A percentile compares a stretch with the other conserved stretches of the same genome.
Evolutionary conservation across 2,797 vertebrate species (phyloP).

Genomic region (Scleropages formosus): DNA sequence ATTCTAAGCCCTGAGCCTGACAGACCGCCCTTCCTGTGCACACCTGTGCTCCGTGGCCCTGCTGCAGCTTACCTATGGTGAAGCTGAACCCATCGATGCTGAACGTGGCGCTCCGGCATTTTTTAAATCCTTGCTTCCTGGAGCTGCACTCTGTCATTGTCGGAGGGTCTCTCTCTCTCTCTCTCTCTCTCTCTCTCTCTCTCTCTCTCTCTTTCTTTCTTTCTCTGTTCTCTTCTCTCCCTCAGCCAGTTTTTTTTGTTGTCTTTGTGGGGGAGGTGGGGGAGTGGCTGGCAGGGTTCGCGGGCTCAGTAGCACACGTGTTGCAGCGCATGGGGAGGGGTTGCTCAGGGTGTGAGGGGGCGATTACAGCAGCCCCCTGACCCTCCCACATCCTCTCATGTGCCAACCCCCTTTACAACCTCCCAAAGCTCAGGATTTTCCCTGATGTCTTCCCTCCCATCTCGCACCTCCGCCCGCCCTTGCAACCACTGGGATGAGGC

Average conservation of each 20-base stretch:
- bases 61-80: slow-evolving; percentile 86
- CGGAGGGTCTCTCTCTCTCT: slow-evolving; percentile 36
- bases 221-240: background rate
- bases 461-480: background rate
- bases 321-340: background rate
- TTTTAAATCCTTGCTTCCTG: slow-evolving; percentile 89
- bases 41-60: background rate
- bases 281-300: slow-evolving; percentile 11
- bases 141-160: slow-evolving; percentile 77
- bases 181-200: slow-evolving; percentile 22
- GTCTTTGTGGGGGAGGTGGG: background rate
- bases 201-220: slow-evolving; percentile 11
- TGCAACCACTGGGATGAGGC: background rate
- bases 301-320: background rate
- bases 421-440: slow-evolving; percentile 19
- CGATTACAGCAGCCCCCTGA: background rate
- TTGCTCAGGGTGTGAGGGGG: background rate
- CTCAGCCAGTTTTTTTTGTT: slow-evolving; percentile 7
- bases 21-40: background rate
- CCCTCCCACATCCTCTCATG: background rate
- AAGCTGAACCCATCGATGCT: slow-evolving; percentile 96
- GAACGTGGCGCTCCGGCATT: slow-evolving; percentile 91
- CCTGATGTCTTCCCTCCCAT: background rate
- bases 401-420: background rate
- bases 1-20: background rate